Conservation (phyloP, 2,113 vertebrate species). For the Tragelaphus scriptus region DNA sequence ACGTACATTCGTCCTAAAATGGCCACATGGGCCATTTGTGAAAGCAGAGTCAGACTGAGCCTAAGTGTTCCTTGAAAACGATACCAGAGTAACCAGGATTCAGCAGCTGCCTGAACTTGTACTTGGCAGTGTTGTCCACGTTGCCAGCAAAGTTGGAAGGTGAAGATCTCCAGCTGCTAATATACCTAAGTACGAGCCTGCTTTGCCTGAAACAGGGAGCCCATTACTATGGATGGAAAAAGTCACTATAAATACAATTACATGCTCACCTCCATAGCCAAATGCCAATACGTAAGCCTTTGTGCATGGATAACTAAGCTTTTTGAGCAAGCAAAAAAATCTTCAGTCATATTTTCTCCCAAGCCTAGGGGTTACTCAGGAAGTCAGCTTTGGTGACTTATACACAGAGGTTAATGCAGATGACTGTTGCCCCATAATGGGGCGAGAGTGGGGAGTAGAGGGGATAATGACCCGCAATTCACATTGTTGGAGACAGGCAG, state of each 20-base stretch:
- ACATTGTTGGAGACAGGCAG: slow-evolving; percentile 69
- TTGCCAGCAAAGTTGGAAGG: not conserved
- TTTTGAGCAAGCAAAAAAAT: not conserved
- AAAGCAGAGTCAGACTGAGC: not conserved
- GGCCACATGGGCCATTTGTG: not conserved
- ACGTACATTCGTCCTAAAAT: not conserved
- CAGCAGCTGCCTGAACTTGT: not conserved
- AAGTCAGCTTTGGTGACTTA: slow-evolving; percentile 67
- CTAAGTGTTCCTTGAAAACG: not conserved
- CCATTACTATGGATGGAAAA: not conserved
- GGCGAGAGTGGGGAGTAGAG: accelerated
- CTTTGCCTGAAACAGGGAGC: not conserved
- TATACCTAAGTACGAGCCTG: accelerated
- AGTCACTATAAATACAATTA: not conserved
- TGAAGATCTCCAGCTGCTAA: not conserved
- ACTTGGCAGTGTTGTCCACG: not conserved
- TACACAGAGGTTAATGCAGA: slow-evolving; percentile 76
- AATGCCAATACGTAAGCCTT: not conserved
- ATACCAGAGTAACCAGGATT: not conserved
- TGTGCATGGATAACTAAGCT: not conserved
- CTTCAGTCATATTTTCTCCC: slow-evolving; percentile 28
- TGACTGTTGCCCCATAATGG: slow-evolving; percentile 47
- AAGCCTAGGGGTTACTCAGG: slow-evolving; percentile 68
- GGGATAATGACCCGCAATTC: slow-evolving; percentile 54
- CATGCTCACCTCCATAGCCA: not conserved